phyloP scores from a whole-genome alignment of 2,113 vertebrate species.

The Albula goreensis region DNA sequence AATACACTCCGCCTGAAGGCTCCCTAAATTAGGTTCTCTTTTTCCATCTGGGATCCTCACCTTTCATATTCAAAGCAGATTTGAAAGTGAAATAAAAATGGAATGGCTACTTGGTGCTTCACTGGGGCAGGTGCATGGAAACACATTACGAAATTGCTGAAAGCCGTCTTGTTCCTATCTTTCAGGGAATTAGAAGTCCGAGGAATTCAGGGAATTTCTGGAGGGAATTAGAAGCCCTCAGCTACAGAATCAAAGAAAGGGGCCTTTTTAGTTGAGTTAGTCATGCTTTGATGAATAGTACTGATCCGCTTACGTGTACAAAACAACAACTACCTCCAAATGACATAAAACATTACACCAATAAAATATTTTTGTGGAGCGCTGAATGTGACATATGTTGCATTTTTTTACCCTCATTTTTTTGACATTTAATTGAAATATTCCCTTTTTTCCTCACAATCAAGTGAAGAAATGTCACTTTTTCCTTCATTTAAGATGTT shows the following conservation, averaged over 20 bases:
- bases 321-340: neutral
- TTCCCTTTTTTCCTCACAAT: too few species aligned
- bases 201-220: neutral
- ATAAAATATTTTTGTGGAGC: too few species aligned
- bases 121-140: neutral
- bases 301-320: neutral
- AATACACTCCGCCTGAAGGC: neutral
- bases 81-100: neutral
- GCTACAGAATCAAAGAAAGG: neutral
- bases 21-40: neutral
- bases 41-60: neutral
- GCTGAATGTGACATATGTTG: too few species aligned
- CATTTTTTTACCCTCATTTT: too few species aligned
- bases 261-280: neutral
- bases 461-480: too few species aligned
- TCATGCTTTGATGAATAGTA: neutral
- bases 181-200: neutral
- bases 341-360: neutral
- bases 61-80: neutral
- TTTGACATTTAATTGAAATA: too few species aligned
- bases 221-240: neutral
- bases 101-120: neutral
- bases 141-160: too few species aligned
- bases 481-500: too few species aligned
- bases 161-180: neutral